A percentile compares a stretch with the other conserved stretches of the same genome.
These are phyloP conservation scores for Dromas ardeola DNA, from an alignment of 2,113 vertebrate species.

Conservation along the genomic window DNA sequence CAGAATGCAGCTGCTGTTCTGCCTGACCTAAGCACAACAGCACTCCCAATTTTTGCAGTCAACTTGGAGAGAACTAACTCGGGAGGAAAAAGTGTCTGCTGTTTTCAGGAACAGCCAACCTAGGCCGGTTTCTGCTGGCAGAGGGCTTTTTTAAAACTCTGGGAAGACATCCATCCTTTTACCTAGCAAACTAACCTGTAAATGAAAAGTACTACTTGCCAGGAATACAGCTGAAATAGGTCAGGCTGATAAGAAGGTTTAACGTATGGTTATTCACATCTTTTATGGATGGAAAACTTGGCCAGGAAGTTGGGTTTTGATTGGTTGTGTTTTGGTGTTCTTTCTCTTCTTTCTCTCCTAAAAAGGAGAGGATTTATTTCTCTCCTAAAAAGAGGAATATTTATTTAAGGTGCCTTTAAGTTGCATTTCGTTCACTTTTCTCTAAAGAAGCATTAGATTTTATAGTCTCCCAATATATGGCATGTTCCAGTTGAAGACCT, in stretches of 20 bases:
- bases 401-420: not conserved
- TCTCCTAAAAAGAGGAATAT: not conserved
- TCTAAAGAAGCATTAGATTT: not conserved
- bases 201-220: not conserved
- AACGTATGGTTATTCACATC: fast-evolving
- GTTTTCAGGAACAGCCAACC: not conserved
- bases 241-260: not conserved
- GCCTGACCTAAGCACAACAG: not conserved
- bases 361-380: not conserved
- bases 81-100: not conserved
- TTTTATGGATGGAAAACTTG: not conserved
- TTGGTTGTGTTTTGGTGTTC: not conserved
- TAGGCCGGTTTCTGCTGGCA: not conserved
- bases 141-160: not conserved
- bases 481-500: not conserved
- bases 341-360: not conserved
- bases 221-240: not conserved
- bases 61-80: not conserved
- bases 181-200: not conserved
- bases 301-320: not conserved
- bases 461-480: not conserved
- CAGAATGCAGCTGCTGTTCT: not conserved
- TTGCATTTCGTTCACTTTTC: not conserved
- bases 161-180: not conserved
- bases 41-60: not conserved